phyloP scores from a whole-genome alignment of 2,888 invertebrate genomes.

The Lysandra coridon region DNA sequence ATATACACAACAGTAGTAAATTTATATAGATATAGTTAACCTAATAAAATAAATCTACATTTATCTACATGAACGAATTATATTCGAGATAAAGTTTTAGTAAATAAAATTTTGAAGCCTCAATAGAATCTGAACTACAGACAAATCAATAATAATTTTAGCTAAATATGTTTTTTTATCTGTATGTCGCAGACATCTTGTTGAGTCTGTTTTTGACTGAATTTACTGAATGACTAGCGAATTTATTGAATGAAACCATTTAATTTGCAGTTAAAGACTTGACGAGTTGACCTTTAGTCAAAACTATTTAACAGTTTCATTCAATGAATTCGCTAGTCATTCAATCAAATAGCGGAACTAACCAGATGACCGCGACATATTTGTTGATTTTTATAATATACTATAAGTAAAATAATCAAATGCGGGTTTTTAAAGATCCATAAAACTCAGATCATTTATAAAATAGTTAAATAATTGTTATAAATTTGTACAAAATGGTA shows the following conservation, averaged over 20 bases:
- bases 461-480: conserved; percentile 44
- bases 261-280: too few relatives aligned
- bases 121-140: neutral
- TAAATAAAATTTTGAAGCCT: conserved; percentile 12
- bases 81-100: conserved; percentile 15
- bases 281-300: too few relatives aligned
- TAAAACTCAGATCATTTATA: conserved; percentile 54
- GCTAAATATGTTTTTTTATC: neutral
- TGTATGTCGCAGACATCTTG: neutral
- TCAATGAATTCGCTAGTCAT: too few relatives aligned
- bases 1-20: conserved; percentile 13
- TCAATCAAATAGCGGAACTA: too few relatives aligned
- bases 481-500: neutral
- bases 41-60: neutral
- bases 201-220: too few relatives aligned
- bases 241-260: too few relatives aligned
- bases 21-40: neutral
- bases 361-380: too few relatives aligned
- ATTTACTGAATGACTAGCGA: too few relatives aligned
- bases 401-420: neutral
- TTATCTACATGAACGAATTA: neutral
- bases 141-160: neutral
- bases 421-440: conserved; percentile 38
- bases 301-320: too few relatives aligned
- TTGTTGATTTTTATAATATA: neutral